Percentiles rank a stretch among this genome's conserved stretches.
Conservation (phyloP, 2,113 vertebrate species). For the Meles meles region DNA sequence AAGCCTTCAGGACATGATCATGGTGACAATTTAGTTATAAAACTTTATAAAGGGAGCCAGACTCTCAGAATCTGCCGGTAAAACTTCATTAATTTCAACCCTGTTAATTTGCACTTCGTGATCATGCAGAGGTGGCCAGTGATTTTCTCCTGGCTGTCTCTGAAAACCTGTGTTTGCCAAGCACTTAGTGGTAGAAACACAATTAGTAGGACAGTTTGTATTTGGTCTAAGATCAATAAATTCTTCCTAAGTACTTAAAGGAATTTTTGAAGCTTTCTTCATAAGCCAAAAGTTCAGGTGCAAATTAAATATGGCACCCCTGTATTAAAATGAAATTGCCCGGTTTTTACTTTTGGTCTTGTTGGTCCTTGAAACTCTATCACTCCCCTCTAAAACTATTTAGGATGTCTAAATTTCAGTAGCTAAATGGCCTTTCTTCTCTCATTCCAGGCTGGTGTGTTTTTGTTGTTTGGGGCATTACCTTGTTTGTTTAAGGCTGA, state of each 20-base stretch:
- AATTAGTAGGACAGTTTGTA: neutral
- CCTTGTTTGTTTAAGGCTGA: neutral
- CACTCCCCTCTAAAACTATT: neutral
- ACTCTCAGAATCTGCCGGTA: neutral
- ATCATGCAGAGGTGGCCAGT: neutral
- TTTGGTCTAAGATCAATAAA: slow-evolving; percentile 7
- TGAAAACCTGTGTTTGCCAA: neutral
- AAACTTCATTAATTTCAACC: neutral
- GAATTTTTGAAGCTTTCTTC: neutral
- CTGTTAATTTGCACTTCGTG: neutral
- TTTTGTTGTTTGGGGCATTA: neutral
- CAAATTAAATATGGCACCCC: neutral
- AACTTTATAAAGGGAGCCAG: neutral
- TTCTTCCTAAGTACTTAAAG: neutral
- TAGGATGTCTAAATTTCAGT: neutral
- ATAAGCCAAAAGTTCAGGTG: neutral
- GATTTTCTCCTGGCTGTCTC: neutral
- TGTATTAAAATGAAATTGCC: neutral
- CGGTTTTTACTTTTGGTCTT: neutral
- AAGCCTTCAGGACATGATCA: neutral
- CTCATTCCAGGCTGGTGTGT: neutral
- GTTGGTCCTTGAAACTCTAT: neutral
- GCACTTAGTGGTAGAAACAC: neutral
- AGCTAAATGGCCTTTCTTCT: neutral
- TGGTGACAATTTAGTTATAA: neutral